Base-by-base conservation (phyloP, 1,140 invertebrate genomes). In the Neodiprion pinetum region DNA sequence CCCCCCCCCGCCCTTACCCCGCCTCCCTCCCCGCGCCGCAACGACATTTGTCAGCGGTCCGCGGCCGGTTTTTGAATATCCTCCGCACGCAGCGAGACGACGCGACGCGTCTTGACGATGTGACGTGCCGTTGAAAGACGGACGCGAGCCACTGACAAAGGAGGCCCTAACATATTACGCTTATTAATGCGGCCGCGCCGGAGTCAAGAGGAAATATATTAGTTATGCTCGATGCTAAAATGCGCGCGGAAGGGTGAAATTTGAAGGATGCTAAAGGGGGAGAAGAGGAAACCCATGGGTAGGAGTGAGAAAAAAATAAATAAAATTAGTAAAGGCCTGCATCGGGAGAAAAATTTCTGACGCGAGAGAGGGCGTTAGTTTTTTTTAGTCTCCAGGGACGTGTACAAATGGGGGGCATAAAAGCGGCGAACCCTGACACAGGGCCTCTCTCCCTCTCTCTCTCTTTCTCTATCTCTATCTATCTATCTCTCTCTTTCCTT, bases 151-250 rank as follows among this genome's bases (percentile, higher is more conserved):
- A 61, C 75, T 78, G 73, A 78, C 77, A 78, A 74, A 78, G 75
- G 75, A 76, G 73, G 71, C 71, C 70, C 73, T 76, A 78, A 78
- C 76, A 78, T 78, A 78, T 78, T 78, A 78, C 72, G 75, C 75
- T 76, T 78, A 78, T 78, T 78, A 17, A n/a, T 71, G 66, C 28
- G 48, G 53, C 66, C 71, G 21, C 48, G 66, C 70, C 70, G 53
- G 53, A 61, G 53, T 61, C 53, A 61, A 61, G 53, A 61, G 53
- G 28, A 61, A 61, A 61, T 61, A 61, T 61, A 61, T 61, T 61
- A 61, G 53, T 61, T 61, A 61, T 61, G 53, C 53, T 61, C 53
- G 53, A 61, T 61, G 53, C 53, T 61, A 61, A 61, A 61, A 61
- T 61, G 53, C 53, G 53, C 53, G 53, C 53, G 53, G 53, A 61